Evolutionary conservation across 2,797 vertebrate genomes (phyloP), one percentile per base, ranked within the genome.

Genomic region (Craterocephalus amniculus): DNA sequence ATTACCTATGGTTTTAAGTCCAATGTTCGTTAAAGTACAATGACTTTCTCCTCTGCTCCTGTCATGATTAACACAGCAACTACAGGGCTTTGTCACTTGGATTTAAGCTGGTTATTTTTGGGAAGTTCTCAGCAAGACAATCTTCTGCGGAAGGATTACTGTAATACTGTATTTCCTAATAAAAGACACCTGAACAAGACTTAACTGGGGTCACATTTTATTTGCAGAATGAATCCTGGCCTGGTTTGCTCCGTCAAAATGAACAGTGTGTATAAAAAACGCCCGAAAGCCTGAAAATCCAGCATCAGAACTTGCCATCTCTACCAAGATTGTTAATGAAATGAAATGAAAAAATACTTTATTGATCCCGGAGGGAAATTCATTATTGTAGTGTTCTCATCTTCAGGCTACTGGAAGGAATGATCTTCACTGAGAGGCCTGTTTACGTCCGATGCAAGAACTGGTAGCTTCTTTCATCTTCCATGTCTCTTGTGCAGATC

Each of bases 71-170:
- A 29, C 18, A 16, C 12, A 5, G 8, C 12, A 12, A 1, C 40
- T 52, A 26, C 5, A 58, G 14, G 13, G 32, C 34, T 48, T 67
- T 67, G 54, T 24, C 20, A 16, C 31, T 63, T 49, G n/a, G 26
- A 55, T 52, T n/a, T 51, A 68, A 68, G 13, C 29, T 27, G 48
- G 10, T 22, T 60, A 55, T 35, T 66, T 65, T 65, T 4, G 45
- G 27, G 16, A 32, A 20, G 26, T 55, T 43, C 49, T 70, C 1
- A 24, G 43, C 20, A 58, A 27, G 36, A 14, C 29, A 34, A 20
- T 45, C 24, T 57, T 1, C 66, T 45, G 22, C 35, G 38, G 22
- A 59, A 24, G 63, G 9, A 51, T 76, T 58, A 32, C 22, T 35
- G 31, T 35, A 51, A 63, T 38, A 31, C 26, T 29, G 45, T 45